These are phyloP conservation scores for Neosilurus hyrtlii DNA, from an alignment of 2,797 vertebrate genomes.

Conservation along the genomic window DNA sequence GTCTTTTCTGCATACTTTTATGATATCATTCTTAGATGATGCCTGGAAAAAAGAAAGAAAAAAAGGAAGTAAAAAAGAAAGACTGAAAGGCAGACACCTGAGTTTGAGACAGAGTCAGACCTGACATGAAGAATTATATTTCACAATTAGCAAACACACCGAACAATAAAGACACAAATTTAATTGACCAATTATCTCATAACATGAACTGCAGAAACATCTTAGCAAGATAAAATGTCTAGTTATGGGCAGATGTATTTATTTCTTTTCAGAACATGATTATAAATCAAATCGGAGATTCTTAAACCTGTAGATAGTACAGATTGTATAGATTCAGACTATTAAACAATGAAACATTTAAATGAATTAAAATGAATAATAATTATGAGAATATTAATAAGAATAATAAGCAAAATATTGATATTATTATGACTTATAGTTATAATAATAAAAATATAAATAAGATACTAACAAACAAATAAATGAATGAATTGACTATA, in stretches of 20 bases:
- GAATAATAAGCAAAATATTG: no score
- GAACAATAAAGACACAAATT: neutral
- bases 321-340: neutral
- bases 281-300: neutral
- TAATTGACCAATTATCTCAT: neutral
- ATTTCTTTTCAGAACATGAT: neutral
- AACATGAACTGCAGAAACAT: neutral
- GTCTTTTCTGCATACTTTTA: constrained; percentile 92
- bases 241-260: neutral
- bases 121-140: no score
- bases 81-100: neutral
- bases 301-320: neutral
- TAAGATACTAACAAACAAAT: no score
- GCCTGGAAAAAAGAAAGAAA: constrained; percentile 72
- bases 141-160: neutral
- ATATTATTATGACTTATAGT: no score
- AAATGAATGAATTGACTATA: neutral
- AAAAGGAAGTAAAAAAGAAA: neutral
- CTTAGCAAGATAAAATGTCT: neutral
- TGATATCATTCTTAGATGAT: constrained; percentile 91
- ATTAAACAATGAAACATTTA: neutral
- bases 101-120: neutral
- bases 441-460: neutral
- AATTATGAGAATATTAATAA: no score
- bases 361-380: neutral